A percentile compares a stretch with the other conserved stretches of the same genome.
These are phyloP conservation scores for Nomada goodeniana DNA, from an alignment of 2,888 invertebrate genomes.

Conservation along the genomic window DNA sequence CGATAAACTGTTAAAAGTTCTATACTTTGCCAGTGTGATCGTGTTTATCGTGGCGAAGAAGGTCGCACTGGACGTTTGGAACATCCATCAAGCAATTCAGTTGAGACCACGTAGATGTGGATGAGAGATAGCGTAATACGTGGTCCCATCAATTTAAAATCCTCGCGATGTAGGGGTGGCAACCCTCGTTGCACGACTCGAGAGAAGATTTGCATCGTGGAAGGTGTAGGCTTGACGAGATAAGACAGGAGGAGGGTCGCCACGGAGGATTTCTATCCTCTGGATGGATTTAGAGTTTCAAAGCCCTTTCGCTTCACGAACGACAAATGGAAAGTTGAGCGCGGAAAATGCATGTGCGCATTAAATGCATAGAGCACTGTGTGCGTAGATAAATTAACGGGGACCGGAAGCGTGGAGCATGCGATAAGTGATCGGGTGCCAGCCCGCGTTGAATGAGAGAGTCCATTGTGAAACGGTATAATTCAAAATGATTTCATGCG, in stretches of 20 bases:
- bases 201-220: constrained; percentile 65
- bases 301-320: background rate
- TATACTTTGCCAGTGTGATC: background rate
- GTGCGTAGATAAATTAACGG: constrained; percentile 53
- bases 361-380: no score
- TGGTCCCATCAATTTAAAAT: constrained; percentile 71
- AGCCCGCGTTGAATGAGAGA: constrained; percentile 31
- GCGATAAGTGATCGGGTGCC: constrained; percentile 46
- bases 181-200: constrained; percentile 51
- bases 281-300: constrained; percentile 39
- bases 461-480: constrained; percentile 2
- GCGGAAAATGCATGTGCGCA: constrained; percentile 6
- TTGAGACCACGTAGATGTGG: constrained; percentile 49
- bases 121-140: constrained; percentile 60
- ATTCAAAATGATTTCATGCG: background rate
- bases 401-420: constrained; percentile 57
- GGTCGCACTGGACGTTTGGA: constrained; percentile 45
- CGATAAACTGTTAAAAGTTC: constrained; percentile 20
- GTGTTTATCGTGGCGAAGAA: constrained; percentile 23
- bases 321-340: constrained; percentile 24
- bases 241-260: constrained; percentile 64
- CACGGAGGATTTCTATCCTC: constrained; percentile 57
- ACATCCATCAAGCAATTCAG: constrained; percentile 69
- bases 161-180: constrained; percentile 55
- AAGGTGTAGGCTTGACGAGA: constrained; percentile 70